Evolutionary conservation across 2,888 invertebrate species (phyloP), one percentile per base, ranked within the genome.

Genomic region (Drosophila buzzatii): DNA sequence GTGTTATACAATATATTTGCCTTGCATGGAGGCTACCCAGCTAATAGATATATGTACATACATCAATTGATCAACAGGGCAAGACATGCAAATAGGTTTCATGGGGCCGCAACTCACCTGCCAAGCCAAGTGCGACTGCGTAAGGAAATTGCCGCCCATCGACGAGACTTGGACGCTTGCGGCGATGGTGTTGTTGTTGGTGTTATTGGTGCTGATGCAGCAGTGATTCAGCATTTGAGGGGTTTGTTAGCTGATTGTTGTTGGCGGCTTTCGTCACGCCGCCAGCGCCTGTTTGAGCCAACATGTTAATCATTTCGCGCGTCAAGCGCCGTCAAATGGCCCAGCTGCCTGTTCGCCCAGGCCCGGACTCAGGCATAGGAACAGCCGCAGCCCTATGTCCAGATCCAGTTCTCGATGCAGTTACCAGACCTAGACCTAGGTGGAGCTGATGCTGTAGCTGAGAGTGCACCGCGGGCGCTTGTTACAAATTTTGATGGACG

Each of bases 401-500:
- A 23, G 44, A 10, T 59, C 45, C 59, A 63, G 58, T 12, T 20
- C 20, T 23, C 47, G 45, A 44, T 33, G 39, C 27, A 27, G 27
- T 23, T 37, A 23, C 20, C 20, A 52, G 37, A 16, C 20, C 51
- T 44, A 20, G 7, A 20, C 52, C 44, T 20, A 59, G 33, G 49
- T 62, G 41, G 52, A 58, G 53, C 57, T 57, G 37, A 49, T 55
- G 53, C 60, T 57, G 59, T 51, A 57, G 62, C 39, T 73, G 71
- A 70, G 69, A 71, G 68, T 73, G 83, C 87, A 70, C 85, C 79
- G 73, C 85, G 76, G 87, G 80, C 79, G 85, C 89, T 89, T 85
- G 85, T 85, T 90, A 90, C 85, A 86, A 81, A 86, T 90, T 85
- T 90, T 85, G 90, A 85, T 89, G 84, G 90, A 89, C 85, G 79